Base-by-base conservation (phyloP, 2,113 vertebrate genomes). In the Seriola dumerili region DNA sequence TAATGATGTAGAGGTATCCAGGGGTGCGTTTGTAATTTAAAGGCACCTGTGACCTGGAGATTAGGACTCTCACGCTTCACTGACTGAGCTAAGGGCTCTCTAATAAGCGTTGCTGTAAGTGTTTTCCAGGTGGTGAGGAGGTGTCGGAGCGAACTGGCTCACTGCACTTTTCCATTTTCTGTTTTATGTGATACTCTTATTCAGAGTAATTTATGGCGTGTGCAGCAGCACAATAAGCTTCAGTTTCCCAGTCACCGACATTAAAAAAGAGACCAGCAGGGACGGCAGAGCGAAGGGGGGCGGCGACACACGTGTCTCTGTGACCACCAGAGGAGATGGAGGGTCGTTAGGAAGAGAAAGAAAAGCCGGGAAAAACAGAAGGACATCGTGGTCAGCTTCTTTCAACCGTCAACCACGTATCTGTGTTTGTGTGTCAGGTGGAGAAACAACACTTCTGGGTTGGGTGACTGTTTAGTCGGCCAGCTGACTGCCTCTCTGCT, bases 131-230 rank as follows among this genome's bases (percentile, higher is more conserved):
- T 78, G 83, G 55, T 2, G 68, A 48, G 54, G 68, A 85, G 72
- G 78, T 66, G 73, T 77, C 44, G 4, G 42, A 38, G 84, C 61
- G 36, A 34, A 70, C 65, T 16, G 76, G 55, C 76, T 87, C 84
- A 36, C 87, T 88, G 84, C 77, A 29, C 80, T 84, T 85, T 85
- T 74, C 78, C 84, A 78, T 81, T 88, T 92, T 55, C 73, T 4
- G 0, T 81, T 90, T 85, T 59, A 88, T 74, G 46, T 2, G 65
- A 44, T 9, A 76, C 78, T 78, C 72, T 50, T 25, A 81, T 79
- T 82, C 66, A 2, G 36, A 70, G 72, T 83, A 59, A 85, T 89
- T 88, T 83, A 85, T 81, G 36, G 23, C 12, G 14, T 9, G 23
- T 14, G 64, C 65, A 9, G 70, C 77, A 1, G 72, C 1, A 74